phyloP scores from a whole-genome alignment of 2,113 vertebrate species.

The Plestiodon gilberti region DNA sequence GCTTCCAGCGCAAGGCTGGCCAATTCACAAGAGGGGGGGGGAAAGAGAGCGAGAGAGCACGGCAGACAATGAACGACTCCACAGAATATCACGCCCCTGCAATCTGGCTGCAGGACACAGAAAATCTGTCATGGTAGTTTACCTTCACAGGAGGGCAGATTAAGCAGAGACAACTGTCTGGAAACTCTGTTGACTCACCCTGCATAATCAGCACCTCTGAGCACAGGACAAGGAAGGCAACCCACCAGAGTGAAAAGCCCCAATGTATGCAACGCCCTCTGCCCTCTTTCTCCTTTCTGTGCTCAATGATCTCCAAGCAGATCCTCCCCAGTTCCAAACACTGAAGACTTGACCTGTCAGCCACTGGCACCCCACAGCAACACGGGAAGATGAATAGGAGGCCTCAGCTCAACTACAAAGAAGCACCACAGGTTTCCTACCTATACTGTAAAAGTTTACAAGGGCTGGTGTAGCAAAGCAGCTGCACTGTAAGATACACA shows the following conservation, averaged over 20 bases:
- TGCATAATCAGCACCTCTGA: constrained; percentile 59
- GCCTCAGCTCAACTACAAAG: not conserved
- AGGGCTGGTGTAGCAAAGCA: too few relatives aligned
- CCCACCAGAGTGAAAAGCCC: not conserved
- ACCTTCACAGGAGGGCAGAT: constrained; percentile 35
- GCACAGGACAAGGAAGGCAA: constrained; percentile 54
- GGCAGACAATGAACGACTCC: not conserved
- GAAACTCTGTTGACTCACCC: constrained; percentile 64
- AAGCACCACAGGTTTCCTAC: not conserved
- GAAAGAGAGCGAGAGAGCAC: not conserved
- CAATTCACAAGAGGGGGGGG: not conserved
- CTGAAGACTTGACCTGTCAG: not conserved
- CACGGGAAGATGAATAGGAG: not conserved
- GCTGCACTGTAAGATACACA: too few relatives aligned
- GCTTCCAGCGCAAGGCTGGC: not conserved
- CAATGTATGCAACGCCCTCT: constrained; percentile 48
- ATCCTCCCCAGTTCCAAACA: not conserved
- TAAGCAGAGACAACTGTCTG: constrained; percentile 63
- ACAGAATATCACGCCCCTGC: not conserved
- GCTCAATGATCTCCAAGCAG: not conserved
- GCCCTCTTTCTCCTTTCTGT: not conserved
- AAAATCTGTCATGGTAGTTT: constrained; percentile 37
- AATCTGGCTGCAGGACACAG: not conserved
- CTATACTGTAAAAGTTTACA: not conserved
- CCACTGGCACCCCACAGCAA: not conserved